Evolutionary conservation across 2,888 invertebrate genomes (phyloP), one percentile per base, ranked within the genome.

Genomic region (Meghimatium bilineatum): DNA sequence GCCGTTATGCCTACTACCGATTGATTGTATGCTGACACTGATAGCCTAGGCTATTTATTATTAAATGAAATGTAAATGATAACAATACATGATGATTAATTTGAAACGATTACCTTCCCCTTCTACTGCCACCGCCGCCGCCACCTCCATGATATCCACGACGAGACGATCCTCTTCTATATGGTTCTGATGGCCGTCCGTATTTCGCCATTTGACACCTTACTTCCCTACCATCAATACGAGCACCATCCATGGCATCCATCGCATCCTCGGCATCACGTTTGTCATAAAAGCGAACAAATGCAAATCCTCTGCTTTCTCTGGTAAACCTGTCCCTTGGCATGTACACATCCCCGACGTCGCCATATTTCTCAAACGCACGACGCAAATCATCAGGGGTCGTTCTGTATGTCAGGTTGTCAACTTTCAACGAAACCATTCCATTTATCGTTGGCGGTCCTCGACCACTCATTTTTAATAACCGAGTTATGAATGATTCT

Each of bases 291-390:
- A 89, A 93, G 52, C 93, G 88, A 87, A 99, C 99, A 94, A 99
- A 99, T 44, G 99, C 99, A 93, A 99, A 99, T 83, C 99, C 99
- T 91, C 99, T 95, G 92, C 98, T 98, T 94, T 99, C 99, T 89
- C 98, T 95, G n/a, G 98, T 97, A 94, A 95, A 96, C 84, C 98
- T 96, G 94, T 99, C 99, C 90, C 98, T 95, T 29, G 99, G 99
- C 94, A 99, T 99, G 94, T 99, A 99, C 93, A 99, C 98, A 94
- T 99, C 99, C 76, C 99, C 99, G 85, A 99, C 98, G 94, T 99
- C 99, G 76, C 99, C 99, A 94, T 98, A 99, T 94, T 98, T 96
- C 93, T 98, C 93, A 85, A 93, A 93, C 3, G 90, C 89, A 84
- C 92, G 84, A 75, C 98, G 95, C 91, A 99, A 95, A 95, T 99